Evolutionary conservation across 1,140 invertebrate genomes (phyloP).

Genomic region (Listronotus oregonensis): DNA sequence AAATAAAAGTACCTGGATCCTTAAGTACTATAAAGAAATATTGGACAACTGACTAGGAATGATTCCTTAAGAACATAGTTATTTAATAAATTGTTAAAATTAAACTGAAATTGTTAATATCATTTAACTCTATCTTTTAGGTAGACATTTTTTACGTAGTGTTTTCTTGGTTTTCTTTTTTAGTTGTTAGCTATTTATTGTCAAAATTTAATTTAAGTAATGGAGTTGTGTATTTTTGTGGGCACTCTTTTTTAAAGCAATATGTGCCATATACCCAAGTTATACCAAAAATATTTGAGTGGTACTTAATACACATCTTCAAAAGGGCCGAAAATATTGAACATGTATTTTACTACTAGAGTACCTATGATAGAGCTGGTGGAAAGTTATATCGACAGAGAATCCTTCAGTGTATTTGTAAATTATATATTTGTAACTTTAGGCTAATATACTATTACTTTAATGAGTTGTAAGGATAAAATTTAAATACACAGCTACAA

Average conservation of each 20-base stretch:
- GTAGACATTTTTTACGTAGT: no score
- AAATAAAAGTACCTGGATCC: no score
- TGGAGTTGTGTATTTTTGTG: slow-evolving; percentile 23
- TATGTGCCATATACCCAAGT: slow-evolving; percentile 44
- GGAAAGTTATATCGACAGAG: slow-evolving; percentile 48
- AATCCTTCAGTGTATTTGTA: slow-evolving; percentile 50
- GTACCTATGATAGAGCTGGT: slow-evolving; percentile 55
- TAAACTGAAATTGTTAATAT: no score
- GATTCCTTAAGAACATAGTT: no score
- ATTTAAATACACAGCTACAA: slow-evolving; percentile 24
- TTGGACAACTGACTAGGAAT: no score
- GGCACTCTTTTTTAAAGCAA: slow-evolving; percentile 37
- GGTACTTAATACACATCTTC: slow-evolving; percentile 26
- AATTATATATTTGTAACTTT: slow-evolving; percentile 53
- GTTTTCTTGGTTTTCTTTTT: slow-evolving; percentile 26
- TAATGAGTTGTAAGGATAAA: slow-evolving; percentile 31
- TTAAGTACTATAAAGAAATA: no score
- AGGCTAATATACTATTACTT: slow-evolving; percentile 43
- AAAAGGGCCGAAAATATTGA: slow-evolving; percentile 33
- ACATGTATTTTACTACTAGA: slow-evolving; percentile 53
- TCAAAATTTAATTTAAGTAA: slow-evolving; percentile 19
- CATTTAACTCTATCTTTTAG: no score
- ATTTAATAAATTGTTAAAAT: no score
- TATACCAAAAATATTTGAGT: slow-evolving; percentile 42
- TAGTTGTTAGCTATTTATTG: slow-evolving; percentile 19